A percentile compares a stretch with the other conserved stretches of the same genome.
Conservation (phyloP, 1,140 invertebrate genomes). For the Helicoverpa zea region DNA sequence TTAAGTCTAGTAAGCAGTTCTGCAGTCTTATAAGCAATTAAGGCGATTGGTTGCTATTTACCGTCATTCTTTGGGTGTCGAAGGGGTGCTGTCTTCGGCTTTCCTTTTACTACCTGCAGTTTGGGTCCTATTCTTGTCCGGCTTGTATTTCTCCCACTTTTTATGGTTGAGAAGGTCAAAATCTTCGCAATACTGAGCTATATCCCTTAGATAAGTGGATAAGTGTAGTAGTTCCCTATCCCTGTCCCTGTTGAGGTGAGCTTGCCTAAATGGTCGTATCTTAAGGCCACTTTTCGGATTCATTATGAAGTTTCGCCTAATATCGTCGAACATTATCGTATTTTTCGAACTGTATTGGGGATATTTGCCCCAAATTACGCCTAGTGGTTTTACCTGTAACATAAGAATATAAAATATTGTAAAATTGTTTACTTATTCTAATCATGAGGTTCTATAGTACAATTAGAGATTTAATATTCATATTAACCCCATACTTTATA, state of each 20-base stretch:
- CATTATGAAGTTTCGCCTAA: slow-evolving; percentile 99
- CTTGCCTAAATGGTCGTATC: slow-evolving; percentile 96
- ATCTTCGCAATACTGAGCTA: slow-evolving; percentile 93
- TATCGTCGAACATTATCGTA: slow-evolving; percentile 99
- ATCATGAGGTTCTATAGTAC: too few species aligned
- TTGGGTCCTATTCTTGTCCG: slow-evolving; percentile 81
- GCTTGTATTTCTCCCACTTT: slow-evolving; percentile 96
- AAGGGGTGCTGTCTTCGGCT: slow-evolving; percentile 77
- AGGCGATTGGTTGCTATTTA: slow-evolving; percentile 49
- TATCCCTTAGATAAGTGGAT: slow-evolving; percentile 94
- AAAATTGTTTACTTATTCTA: too few species aligned
- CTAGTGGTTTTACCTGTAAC: slow-evolving; percentile 96
- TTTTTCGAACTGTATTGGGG: slow-evolving; percentile 95
- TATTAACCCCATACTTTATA: too few species aligned
- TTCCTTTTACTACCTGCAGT: slow-evolving; percentile 81
- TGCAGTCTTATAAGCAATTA: slow-evolving; percentile 45
- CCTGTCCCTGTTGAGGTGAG: slow-evolving; percentile 94
- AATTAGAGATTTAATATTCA: too few species aligned
- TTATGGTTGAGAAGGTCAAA: slow-evolving; percentile 95
- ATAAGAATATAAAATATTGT: slow-evolving; percentile 47
- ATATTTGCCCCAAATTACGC: slow-evolving; percentile 98
- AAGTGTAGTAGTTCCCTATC: slow-evolving; percentile 95
- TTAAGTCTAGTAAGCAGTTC: neutral
- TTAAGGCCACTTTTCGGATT: slow-evolving; percentile 97
- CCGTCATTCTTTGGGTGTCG: slow-evolving; percentile 74